Percentiles rank a stretch among this genome's conserved stretches.
These are phyloP conservation scores for Arenaria interpres DNA, from an alignment of 2,113 vertebrate species.

Conservation along the genomic window DNA sequence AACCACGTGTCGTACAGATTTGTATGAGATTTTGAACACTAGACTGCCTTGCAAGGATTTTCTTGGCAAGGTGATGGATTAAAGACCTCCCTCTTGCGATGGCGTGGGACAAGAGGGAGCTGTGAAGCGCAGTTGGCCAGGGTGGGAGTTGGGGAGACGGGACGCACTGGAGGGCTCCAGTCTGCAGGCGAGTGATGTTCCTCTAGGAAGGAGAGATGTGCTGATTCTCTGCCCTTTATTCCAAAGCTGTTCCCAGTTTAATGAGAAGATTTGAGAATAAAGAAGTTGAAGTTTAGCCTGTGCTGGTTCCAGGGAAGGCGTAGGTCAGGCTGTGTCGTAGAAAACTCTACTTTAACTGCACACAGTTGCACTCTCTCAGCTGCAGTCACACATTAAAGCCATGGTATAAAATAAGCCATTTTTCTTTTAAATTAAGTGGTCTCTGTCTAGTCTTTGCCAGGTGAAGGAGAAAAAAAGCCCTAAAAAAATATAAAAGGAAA, in stretches of 20 bases:
- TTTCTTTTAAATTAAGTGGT: background rate
- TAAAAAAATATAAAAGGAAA: background rate
- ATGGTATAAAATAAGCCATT: background rate
- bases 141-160: background rate
- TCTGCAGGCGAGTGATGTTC: accelerated
- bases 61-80: background rate
- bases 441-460: background rate
- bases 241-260: background rate
- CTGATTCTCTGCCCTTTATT: background rate
- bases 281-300: background rate
- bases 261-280: background rate
- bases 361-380: background rate
- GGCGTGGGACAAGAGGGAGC: accelerated
- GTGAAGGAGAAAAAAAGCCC: too few species aligned
- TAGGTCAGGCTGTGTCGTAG: background rate
- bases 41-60: background rate
- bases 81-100: background rate
- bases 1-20: accelerated
- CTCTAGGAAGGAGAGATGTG: background rate
- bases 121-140: background rate
- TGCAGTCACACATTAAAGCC: background rate
- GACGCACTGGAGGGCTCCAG: background rate
- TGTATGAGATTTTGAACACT: background rate
- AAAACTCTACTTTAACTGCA: background rate
- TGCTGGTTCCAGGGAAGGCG: background rate